Percentiles rank a stretch among this genome's conserved stretches.
Evolutionary conservation across 2,113 vertebrate genomes (phyloP).

Genomic region (Emydura subglobosa): DNA sequence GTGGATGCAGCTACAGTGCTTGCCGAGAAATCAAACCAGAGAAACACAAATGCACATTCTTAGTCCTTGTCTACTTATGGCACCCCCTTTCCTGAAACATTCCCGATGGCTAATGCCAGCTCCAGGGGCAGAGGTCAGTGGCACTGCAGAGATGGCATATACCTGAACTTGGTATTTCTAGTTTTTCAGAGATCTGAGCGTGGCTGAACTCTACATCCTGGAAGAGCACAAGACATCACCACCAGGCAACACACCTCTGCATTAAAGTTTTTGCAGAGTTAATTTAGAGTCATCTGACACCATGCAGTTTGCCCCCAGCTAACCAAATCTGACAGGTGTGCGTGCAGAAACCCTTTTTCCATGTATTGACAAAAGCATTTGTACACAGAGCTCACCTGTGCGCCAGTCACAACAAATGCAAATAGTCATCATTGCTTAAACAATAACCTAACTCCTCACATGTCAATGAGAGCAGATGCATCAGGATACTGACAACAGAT

Average conservation of each 20-base stretch:
- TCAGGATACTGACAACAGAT: background rate
- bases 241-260: background rate
- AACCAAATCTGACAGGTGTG: background rate
- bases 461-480: background rate
- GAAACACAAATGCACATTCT: background rate
- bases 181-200: background rate
- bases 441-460: background rate
- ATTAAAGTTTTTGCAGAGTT: background rate
- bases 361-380: background rate
- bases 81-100: background rate
- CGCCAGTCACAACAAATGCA: background rate
- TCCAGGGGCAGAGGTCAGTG: background rate
- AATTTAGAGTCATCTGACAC: background rate
- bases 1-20: background rate
- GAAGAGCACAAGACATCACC: background rate
- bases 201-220: background rate
- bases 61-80: background rate
- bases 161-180: background rate
- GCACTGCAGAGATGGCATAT: background rate
- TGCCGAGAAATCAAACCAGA: accelerated
- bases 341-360: background rate
- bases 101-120: background rate
- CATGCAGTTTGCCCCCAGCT: too few species aligned
- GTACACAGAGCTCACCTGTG: background rate
- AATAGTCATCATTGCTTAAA: background rate